phyloP scores from a whole-genome alignment of 2,888 invertebrate species.

The Seira sanloemensis region DNA sequence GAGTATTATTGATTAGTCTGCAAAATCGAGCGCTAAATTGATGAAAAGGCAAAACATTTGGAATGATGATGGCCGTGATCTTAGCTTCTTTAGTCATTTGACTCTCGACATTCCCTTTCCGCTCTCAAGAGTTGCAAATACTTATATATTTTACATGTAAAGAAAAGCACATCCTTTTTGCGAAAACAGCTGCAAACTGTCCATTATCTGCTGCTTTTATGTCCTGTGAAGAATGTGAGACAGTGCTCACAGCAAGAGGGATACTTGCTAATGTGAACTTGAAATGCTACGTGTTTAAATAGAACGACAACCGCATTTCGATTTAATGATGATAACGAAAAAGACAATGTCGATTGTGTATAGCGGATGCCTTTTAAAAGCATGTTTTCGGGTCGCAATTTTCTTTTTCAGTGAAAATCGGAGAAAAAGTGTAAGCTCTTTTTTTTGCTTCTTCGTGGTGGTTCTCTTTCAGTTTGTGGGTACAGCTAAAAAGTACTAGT shows the following conservation, averaged over 20 bases:
- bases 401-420: too few species aligned
- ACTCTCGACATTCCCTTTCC: not conserved
- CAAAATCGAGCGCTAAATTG: not conserved
- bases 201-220: too few species aligned
- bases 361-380: slow-evolving; percentile 48
- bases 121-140: not conserved
- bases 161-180: too few species aligned
- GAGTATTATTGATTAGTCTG: not conserved
- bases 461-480: too few species aligned
- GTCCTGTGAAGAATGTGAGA: too few species aligned
- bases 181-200: not conserved
- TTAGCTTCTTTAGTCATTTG: not conserved
- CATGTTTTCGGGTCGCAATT: slow-evolving; percentile 50
- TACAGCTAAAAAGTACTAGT: too few species aligned
- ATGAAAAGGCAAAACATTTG: too few species aligned
- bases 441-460: too few species aligned
- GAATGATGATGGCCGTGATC: not conserved
- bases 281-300: slow-evolving; percentile 38
- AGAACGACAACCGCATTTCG: slow-evolving; percentile 39
- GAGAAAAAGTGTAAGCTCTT: too few species aligned
- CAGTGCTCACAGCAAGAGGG: too few species aligned
- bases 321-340: slow-evolving; percentile 56
- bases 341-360: not conserved
- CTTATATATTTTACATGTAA: not conserved
- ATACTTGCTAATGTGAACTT: slow-evolving; percentile 30